Evolutionary conservation across 2,888 invertebrate species (phyloP), one percentile per base, ranked within the genome.

Genomic region (Flabesymbios commensalis): DNA sequence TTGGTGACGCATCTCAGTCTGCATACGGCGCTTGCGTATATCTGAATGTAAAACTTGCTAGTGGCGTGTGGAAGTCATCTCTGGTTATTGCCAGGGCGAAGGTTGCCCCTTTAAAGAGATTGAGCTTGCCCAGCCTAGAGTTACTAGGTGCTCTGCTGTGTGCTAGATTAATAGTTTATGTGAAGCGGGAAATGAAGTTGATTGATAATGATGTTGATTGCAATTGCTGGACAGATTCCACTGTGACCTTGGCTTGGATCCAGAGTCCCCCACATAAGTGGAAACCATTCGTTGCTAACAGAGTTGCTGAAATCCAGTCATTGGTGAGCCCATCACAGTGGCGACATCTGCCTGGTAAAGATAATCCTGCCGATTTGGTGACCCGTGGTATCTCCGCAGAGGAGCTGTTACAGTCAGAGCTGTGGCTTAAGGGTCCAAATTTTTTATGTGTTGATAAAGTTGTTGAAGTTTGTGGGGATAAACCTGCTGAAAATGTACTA

Each of bases 201-300:
- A n/a, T n/a, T n/a, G n/a, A n/a, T n/a, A n/a, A n/a, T n/a, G n/a
- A n/a, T n/a, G n/a, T n/a, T n/a, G n/a, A n/a, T n/a, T n/a, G n/a
- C n/a, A n/a, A n/a, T n/a, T n/a, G n/a, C n/a, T 43, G 47, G 36
- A 63, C 52, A 10, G 51, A 63, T 22, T 24, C n/a, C 19, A 49
- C 29, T n/a, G 28, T 51, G n/a, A 43, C 26, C n/a, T 48, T 61
- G n/a, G 66, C 26, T n/a, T 68, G 71, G 68, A 57, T 69, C n/a
- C 28, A 58, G 24, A 42, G 60, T 19, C 49, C 47, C 22, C 64
- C 64, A 33, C 39, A 63, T 22, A 14, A 41, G 3, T 63, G 47
- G 43, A 65, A 64, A 41, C 45, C 63, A 33, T 69, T 70, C 53
- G 65, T 68, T 2, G 61, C 66, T 0, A 68, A 72, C 55, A 53